Percentiles rank a stretch among this genome's conserved stretches.
Evolutionary conservation across 2,888 invertebrate genomes (phyloP).

Genomic region (Leucophenga maculata): DNA sequence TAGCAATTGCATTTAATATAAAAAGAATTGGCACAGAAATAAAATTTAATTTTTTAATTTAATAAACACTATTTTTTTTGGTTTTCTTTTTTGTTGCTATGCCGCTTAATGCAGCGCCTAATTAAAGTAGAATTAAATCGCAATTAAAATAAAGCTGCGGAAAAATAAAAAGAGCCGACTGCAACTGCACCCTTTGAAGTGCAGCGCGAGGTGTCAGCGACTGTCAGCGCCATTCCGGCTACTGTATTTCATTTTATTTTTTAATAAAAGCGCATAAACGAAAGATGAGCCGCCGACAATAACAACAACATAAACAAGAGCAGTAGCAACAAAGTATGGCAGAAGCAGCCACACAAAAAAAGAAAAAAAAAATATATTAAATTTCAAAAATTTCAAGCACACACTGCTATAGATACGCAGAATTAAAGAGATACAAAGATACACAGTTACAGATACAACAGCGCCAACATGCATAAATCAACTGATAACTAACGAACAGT

Average conservation of each 20-base stretch:
- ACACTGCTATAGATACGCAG: conserved; percentile 14
- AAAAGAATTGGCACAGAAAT: not conserved
- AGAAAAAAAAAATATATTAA: conserved; percentile 52
- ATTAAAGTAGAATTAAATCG: not conserved
- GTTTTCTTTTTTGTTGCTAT: no score
- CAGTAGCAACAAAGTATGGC: conserved; percentile 18
- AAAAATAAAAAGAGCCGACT: conserved; percentile 4
- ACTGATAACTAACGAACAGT: conserved; percentile 52
- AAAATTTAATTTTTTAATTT: not conserved
- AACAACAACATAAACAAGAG: conserved; percentile 8
- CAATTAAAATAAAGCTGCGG: not conserved
- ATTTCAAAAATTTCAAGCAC: conserved; percentile 49
- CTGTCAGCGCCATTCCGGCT: conserved; percentile 54
- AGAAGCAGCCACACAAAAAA: not conserved
- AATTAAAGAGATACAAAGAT: not conserved
- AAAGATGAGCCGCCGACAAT: conserved; percentile 10
- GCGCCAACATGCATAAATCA: conserved; percentile 48
- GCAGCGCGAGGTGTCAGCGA: conserved; percentile 61
- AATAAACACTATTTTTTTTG: not conserved
- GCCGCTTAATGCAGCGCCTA: not conserved
- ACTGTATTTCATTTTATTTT: conserved; percentile 40
- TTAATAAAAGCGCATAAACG: conserved; percentile 26
- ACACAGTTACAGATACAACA: conserved; percentile 17
- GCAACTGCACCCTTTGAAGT: conserved; percentile 44
- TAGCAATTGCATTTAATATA: not conserved